A percentile compares a stretch with the other conserved stretches of the same genome.
Evolutionary conservation across 37 sponge, comb jelly and placozoan species (phyloP).

Genomic region (Halisarca cf. caerulea): DNA sequence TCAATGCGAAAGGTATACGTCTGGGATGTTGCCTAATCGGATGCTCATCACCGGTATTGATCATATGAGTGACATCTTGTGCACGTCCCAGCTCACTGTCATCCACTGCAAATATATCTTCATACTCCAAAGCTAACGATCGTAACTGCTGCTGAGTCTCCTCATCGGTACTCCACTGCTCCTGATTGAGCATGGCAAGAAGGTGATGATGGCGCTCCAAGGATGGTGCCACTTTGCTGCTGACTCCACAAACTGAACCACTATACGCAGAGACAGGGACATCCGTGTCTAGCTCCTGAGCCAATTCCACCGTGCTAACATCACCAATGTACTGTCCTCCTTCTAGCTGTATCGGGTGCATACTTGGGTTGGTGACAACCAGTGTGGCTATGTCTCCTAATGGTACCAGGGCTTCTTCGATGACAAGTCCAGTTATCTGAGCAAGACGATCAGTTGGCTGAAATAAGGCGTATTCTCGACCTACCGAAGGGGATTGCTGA

Average conservation of each 20-base stretch:
- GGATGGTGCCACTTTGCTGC: background rate
- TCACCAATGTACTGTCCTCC: conserved; percentile 25
- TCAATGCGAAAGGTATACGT: background rate
- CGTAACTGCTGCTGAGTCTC: background rate
- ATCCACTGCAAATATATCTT: conserved; percentile 12
- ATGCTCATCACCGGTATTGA: no score
- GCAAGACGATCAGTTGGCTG: background rate
- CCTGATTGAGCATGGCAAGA: background rate
- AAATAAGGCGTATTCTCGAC: background rate
- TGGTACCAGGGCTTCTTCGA: background rate
- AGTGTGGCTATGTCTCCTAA: background rate
- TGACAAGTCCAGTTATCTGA: background rate
- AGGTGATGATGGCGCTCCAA: background rate
- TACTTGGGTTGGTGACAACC: conserved; percentile 29
- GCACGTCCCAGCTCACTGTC: conserved; percentile 5
- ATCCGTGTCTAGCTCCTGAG: background rate
- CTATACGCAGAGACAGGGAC: background rate
- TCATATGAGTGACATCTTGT: background rate
- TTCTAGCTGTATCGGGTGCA: conserved; percentile 13
- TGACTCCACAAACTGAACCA: background rate
- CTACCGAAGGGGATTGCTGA: no score
- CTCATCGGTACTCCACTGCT: background rate
- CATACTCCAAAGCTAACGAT: background rate
- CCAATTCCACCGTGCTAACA: background rate
- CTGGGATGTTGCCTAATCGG: no score